These are phyloP conservation scores for Nycticryphes semicollaris DNA, from an alignment of 2,113 vertebrate species.

Conservation along the genomic window DNA sequence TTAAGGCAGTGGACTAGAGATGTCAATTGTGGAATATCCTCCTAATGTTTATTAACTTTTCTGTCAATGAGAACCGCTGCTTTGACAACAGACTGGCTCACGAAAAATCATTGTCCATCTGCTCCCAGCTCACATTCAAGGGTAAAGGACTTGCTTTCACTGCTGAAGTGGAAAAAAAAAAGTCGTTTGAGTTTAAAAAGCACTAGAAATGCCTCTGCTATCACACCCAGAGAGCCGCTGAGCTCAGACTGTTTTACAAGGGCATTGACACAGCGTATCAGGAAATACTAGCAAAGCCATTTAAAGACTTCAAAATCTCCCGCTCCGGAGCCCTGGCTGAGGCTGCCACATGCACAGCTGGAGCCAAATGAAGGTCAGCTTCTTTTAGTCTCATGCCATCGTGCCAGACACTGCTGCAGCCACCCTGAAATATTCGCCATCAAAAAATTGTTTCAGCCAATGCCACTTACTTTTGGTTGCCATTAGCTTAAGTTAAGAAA, in stretches of 20 bases:
- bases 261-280: background rate
- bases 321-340: background rate
- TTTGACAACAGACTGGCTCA: background rate
- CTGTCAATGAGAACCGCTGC: background rate
- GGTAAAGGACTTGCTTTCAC: background rate
- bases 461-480: background rate
- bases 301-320: background rate
- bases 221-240: background rate
- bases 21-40: conserved; percentile 23
- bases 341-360: background rate
- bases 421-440: background rate
- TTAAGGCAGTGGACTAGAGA: background rate
- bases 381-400: background rate
- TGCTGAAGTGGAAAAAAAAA: background rate
- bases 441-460: background rate
- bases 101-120: conserved; percentile 5
- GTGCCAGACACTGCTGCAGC: background rate
- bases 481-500: background rate
- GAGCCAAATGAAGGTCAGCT: rapidly evolving
- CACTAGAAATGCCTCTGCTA: background rate
- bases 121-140: conserved; percentile 1
- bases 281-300: background rate
- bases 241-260: background rate
- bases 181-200: background rate
- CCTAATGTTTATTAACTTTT: conserved; percentile 46